Evolutionary conservation across 2,113 vertebrate genomes (phyloP).

Genomic region (Pedionomus torquatus): DNA sequence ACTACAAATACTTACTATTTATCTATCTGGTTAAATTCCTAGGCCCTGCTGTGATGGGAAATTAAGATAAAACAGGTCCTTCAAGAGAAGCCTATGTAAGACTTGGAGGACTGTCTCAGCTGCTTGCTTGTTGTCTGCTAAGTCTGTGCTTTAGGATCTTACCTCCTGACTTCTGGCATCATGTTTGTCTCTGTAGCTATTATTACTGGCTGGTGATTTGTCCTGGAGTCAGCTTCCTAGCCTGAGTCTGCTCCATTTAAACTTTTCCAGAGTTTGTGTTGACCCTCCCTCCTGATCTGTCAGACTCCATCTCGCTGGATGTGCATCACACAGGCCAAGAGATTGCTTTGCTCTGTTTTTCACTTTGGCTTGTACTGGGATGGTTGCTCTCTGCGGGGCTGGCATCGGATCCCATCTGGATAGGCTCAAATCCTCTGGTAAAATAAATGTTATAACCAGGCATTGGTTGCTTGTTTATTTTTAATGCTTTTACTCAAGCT

Average conservation of each 20-base stretch:
- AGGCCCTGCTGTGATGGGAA: background rate
- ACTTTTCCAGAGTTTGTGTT: background rate
- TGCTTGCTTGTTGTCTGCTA: background rate
- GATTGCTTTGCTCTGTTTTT: background rate
- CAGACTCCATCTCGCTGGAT: background rate
- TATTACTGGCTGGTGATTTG: background rate
- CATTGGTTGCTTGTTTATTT: background rate
- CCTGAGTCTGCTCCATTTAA: background rate
- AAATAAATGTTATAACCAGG: background rate
- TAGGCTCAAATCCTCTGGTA: background rate
- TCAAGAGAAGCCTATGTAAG: background rate
- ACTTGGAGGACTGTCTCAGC: background rate
- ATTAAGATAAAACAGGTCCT: background rate
- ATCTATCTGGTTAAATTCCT: background rate
- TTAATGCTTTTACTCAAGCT: background rate
- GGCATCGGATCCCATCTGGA: background rate
- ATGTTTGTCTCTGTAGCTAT: background rate
- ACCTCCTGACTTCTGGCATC: background rate
- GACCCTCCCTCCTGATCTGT: background rate
- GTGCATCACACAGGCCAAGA: background rate
- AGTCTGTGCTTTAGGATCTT: background rate
- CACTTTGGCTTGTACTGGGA: background rate
- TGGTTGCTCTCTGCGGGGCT: background rate
- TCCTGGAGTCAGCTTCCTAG: background rate
- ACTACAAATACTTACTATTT: background rate